Base-by-base conservation (phyloP, 2,113 vertebrate species). In the Phalacrocorax aristotelis region DNA sequence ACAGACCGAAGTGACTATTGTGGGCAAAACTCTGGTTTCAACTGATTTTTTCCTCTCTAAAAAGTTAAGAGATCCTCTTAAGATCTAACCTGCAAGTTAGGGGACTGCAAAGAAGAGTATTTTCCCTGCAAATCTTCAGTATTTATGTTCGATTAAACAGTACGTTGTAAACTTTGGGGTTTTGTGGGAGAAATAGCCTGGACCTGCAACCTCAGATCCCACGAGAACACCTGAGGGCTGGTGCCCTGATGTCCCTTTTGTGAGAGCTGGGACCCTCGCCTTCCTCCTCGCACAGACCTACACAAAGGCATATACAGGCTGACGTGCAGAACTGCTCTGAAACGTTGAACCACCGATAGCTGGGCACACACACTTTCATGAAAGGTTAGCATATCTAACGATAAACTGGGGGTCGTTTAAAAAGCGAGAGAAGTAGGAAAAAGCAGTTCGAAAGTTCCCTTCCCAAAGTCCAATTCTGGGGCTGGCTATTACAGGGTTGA, bases 71-170 rank as follows among this genome's bases (percentile, higher is more conserved):
- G 44, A 17, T 46, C 44, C 17, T 46, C 15, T 46, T 46, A 46
- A 46, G 44, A 46, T 18, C 44, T 46, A 49, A 42, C 21, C 42
- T 89, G n/a, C 32, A 60, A 46, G 8, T 13, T 44, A 40, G 21
- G 18, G 18, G 25, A 44, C 20, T 57, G 9, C 8, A 52, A 48
- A 40, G 17, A 38, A 38, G 38, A 38, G 38, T 38, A 38, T 38
- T 38, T 38, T 38, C 38, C 38, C 38, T 38, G 38, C 38, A 38
- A 38, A 38, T 38, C 38, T 38, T 38, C 38, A 10, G 38, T 38
- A 38, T 38, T 38, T 12, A 0, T 10, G 10, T 15, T 49, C 21
- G 60, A 0, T 54, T 26, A 62, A 71, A 54, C 4, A 54, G 10
- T 10, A 10, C 13, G 21, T 4, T 32, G 16, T 18, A 70, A 51